A percentile compares a stretch with the other conserved stretches of the same genome.
Evolutionary conservation across 2,888 invertebrate genomes (phyloP).

Genomic region (Adelognathus sp.): DNA sequence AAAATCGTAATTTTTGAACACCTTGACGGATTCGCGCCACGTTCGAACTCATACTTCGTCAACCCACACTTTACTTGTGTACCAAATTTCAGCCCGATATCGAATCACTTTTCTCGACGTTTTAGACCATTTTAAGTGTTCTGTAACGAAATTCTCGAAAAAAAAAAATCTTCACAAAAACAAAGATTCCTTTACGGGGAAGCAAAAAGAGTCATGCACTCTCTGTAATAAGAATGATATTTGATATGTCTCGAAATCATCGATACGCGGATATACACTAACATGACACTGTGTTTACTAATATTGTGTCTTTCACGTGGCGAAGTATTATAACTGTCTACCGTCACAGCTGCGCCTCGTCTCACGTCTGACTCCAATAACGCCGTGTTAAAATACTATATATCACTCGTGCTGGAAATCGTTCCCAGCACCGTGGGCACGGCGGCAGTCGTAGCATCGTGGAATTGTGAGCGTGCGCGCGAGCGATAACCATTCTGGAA

Average conservation of each 20-base stretch:
- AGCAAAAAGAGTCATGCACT: background rate
- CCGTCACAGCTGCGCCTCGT: conserved; percentile 53
- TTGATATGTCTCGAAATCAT: background rate
- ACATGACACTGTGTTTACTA: conserved; percentile 27
- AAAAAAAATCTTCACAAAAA: too few species aligned
- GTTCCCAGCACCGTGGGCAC: conserved; percentile 23
- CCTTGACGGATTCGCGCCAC: too few species aligned
- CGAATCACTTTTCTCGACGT: too few species aligned
- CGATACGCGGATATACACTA: background rate
- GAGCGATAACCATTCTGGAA: conserved; percentile 41
- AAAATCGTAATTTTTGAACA: background rate
- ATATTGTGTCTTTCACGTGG: conserved; percentile 35
- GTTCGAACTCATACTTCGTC: too few species aligned
- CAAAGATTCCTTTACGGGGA: background rate
- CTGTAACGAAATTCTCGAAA: too few species aligned
- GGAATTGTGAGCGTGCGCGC: conserved; percentile 39
- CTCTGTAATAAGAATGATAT: background rate
- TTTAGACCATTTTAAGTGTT: too few species aligned
- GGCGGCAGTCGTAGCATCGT: background rate
- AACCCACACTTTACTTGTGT: too few species aligned
- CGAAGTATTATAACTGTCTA: conserved; percentile 43
- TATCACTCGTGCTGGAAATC: conserved; percentile 46
- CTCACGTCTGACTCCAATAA: conserved; percentile 49
- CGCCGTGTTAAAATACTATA: conserved; percentile 59
- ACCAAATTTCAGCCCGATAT: too few species aligned